These are phyloP conservation scores for Cheumatopsyche charites DNA, from an alignment of 1,140 invertebrate species.

Conservation along the genomic window DNA sequence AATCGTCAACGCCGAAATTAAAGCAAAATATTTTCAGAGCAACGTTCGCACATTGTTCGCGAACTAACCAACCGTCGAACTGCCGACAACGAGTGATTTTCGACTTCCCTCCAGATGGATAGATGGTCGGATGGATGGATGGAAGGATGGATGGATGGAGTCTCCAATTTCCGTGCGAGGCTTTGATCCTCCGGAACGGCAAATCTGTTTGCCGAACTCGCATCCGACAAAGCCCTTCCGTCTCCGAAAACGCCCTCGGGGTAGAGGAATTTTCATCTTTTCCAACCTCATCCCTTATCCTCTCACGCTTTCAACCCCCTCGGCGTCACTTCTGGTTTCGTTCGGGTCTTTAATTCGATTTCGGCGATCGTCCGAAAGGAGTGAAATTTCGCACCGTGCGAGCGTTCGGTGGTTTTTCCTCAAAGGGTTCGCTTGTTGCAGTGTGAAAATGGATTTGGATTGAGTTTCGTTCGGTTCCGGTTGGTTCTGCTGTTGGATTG, in stretches of 20 bases:
- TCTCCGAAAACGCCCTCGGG: conserved; percentile 23
- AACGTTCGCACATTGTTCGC: conserved; percentile 1
- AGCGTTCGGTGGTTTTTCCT: not conserved
- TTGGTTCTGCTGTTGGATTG: too few species aligned
- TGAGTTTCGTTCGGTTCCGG: not conserved
- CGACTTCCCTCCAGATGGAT: not conserved
- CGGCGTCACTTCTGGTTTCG: conserved; percentile 20
- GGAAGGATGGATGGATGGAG: conserved; percentile 7
- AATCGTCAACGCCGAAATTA: too few species aligned
- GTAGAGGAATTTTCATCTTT: not conserved
- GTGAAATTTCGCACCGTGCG: not conserved
- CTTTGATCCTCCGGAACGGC: conserved; percentile 45
- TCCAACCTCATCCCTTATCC: not conserved
- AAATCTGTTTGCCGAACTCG: conserved; percentile 48
- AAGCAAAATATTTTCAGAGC: not conserved
- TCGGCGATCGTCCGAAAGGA: not conserved
- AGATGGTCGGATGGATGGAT: not conserved
- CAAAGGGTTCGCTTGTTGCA: not conserved
- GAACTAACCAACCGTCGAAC: not conserved
- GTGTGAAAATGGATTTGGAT: not conserved
- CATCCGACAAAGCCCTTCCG: conserved; percentile 38
- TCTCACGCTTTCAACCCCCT: too few species aligned
- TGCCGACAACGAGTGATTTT: too few species aligned
- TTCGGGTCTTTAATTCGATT: conserved; percentile 37
- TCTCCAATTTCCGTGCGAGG: conserved; percentile 45